Conservation (phyloP, 2,888 invertebrate species). For the Drosophila demipolita region DNA sequence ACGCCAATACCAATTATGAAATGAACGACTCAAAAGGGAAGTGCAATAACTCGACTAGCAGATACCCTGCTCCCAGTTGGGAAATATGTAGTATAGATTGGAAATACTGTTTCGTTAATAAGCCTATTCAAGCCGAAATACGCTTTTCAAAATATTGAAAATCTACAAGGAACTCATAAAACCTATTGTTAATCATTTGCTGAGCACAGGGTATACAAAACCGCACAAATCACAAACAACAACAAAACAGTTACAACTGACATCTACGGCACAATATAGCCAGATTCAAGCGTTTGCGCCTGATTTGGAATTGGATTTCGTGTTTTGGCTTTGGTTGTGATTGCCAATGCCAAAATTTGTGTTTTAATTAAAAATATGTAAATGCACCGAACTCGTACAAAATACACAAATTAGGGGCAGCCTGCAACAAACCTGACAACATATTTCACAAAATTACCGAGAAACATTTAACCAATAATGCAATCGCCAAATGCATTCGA, state of each 20-base stretch:
- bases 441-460: slow-evolving; percentile 71
- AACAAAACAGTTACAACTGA: slow-evolving; percentile 6
- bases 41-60: neutral
- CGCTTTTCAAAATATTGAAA: neutral
- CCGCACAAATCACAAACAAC: slow-evolving; percentile 1
- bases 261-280: slow-evolving; percentile 2
- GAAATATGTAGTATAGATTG: neutral
- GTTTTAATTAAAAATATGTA: slow-evolving; percentile 79
- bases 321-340: slow-evolving; percentile 2
- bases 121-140: neutral
- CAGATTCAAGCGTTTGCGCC: slow-evolving; percentile 10
- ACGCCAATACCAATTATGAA: neutral
- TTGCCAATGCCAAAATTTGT: slow-evolving; percentile 60
- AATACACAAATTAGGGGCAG: slow-evolving; percentile 49
- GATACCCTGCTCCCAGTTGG: neutral
- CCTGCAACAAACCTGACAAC: slow-evolving; percentile 40
- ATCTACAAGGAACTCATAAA: neutral
- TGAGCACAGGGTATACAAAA: slow-evolving; percentile 1
- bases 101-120: neutral
- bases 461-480: slow-evolving; percentile 55
- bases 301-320: slow-evolving; percentile 29
- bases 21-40: neutral
- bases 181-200: neutral
- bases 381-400: slow-evolving; percentile 62
- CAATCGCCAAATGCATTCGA: slow-evolving; percentile 36